These are phyloP conservation scores for Toxonevra muliebris DNA, from an alignment of 2,888 invertebrate genomes.

Conservation along the genomic window DNA sequence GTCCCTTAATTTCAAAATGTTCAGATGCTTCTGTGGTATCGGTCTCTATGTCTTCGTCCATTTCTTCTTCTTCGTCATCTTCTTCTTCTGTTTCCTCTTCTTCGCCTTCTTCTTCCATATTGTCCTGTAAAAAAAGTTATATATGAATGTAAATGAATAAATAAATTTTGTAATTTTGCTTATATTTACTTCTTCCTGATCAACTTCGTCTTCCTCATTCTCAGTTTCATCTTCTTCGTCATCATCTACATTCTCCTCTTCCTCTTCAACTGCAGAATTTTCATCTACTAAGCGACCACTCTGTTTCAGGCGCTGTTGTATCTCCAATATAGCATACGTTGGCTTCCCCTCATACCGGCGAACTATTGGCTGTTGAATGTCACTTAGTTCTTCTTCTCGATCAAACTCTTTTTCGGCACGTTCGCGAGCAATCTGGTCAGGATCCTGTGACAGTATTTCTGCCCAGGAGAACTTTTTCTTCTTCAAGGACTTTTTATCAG, in stretches of 20 bases:
- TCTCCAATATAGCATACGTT: slow-evolving; percentile 62
- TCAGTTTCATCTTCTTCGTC: slow-evolving; percentile 22
- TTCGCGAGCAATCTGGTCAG: slow-evolving; percentile 65
- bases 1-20: slow-evolving; percentile 18
- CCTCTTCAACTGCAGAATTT: slow-evolving; percentile 41
- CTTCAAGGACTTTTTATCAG: slow-evolving; percentile 53
- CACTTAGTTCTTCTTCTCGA: slow-evolving; percentile 58
- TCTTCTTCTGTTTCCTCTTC: slow-evolving; percentile 24
- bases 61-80: slow-evolving; percentile 16
- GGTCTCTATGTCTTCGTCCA: slow-evolving; percentile 31
- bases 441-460: slow-evolving; percentile 64
- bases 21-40: slow-evolving; percentile 40
- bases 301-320: slow-evolving; percentile 58
- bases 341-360: slow-evolving; percentile 61
- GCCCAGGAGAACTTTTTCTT: slow-evolving; percentile 64
- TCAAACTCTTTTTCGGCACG: slow-evolving; percentile 65
- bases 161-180: background rate
- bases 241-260: slow-evolving; percentile 31
- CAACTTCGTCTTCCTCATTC: slow-evolving; percentile 34
- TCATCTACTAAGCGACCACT: slow-evolving; percentile 54
- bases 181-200: slow-evolving; percentile 36
- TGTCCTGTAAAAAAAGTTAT: slow-evolving; percentile 15
- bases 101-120: slow-evolving; percentile 34
- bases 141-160: slow-evolving; percentile 2
- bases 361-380: slow-evolving; percentile 51